Conservation (phyloP, 2,797 vertebrate genomes). For the Neopelma chrysocephalum region DNA sequence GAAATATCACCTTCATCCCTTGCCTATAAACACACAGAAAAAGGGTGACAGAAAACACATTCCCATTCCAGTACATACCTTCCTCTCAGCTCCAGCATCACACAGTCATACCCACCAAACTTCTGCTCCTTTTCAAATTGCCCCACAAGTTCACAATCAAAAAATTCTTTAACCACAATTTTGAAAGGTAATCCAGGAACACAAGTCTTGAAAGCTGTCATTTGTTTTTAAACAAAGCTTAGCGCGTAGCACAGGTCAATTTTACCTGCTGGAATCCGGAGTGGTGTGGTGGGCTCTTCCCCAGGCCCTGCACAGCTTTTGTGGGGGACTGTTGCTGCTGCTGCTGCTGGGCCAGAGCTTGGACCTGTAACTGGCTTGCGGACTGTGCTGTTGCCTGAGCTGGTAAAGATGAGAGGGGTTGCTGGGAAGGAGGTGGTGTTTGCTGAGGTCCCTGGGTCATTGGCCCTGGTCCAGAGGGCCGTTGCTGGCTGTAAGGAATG, state of each 20-base stretch:
- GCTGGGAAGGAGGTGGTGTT: constrained; percentile 82
- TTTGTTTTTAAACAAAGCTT: not conserved
- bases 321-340: constrained; percentile 89
- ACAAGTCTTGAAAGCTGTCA: accelerated
- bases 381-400: constrained; percentile 83
- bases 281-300: constrained; percentile 92
- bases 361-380: constrained; percentile 84
- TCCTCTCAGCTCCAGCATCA: not conserved
- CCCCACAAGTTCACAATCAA: not conserved
- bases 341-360: constrained; percentile 84
- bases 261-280: constrained; percentile 91
- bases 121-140: not conserved
- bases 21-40: not conserved
- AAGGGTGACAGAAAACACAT: not conserved
- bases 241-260: not conserved
- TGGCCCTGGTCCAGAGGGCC: constrained; percentile 89
- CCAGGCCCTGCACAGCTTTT: constrained; percentile 85
- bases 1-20: not conserved
- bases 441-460: constrained; percentile 82
- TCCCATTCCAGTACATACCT: not conserved
- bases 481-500: constrained; percentile 99
- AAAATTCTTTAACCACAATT: not conserved
- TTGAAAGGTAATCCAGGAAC: not conserved
- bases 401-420: constrained; percentile 80
- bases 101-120: not conserved